These are phyloP conservation scores for Silurus meridionalis DNA, from an alignment of 2,113 vertebrate genomes.

Conservation along the genomic window DNA sequence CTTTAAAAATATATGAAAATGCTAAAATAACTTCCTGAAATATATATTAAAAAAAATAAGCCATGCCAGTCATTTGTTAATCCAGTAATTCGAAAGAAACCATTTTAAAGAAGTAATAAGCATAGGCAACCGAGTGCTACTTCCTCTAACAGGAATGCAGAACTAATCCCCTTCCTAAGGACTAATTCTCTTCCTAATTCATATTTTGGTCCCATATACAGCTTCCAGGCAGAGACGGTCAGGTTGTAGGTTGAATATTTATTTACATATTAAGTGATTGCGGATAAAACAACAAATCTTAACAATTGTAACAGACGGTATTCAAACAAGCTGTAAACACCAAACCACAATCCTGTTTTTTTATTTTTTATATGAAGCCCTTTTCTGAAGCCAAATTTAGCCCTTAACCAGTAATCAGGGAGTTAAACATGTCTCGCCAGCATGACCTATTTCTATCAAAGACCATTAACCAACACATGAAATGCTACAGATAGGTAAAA, in stretches of 20 bases:
- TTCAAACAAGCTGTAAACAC: background rate
- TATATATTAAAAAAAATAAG: background rate
- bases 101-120: slow-evolving; percentile 18
- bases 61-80: background rate
- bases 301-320: background rate
- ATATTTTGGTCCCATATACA: background rate
- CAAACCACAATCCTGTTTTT: background rate
- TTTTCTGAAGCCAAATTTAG: background rate
- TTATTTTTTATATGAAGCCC: background rate
- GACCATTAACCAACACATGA: background rate
- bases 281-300: background rate
- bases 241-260: background rate
- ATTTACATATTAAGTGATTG: background rate
- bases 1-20: background rate
- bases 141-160: slow-evolving; percentile 23
- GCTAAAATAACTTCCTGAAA: background rate
- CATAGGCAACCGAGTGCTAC: background rate
- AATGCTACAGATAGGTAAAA: background rate
- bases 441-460: background rate
- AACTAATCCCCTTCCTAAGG: slow-evolving; percentile 24
- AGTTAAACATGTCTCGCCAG: background rate
- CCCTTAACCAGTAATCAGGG: background rate
- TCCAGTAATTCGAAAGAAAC: background rate
- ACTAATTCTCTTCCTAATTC: slow-evolving; percentile 7
- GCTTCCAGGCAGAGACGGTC: background rate